Evolutionary conservation across 2,113 vertebrate genomes (phyloP).

Genomic region (Alligator mississippiensis): DNA sequence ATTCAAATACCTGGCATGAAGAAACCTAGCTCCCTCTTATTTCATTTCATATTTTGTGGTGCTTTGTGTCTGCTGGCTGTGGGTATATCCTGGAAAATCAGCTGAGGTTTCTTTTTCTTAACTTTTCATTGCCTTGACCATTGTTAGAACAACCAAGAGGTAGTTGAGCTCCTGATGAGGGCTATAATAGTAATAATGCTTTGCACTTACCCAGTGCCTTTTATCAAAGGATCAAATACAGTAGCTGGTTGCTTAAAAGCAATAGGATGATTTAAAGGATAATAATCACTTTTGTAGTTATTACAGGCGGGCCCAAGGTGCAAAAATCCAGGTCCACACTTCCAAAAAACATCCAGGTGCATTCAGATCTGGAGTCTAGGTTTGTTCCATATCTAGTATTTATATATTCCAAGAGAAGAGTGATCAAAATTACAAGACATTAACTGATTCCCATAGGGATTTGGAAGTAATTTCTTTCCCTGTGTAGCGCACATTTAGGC

Average conservation of each 20-base stretch:
- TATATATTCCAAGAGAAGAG: not conserved
- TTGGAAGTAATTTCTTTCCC: conserved; percentile 13
- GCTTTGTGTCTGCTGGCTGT: conserved; percentile 9
- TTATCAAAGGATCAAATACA: conserved; percentile 16
- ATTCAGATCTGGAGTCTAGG: not conserved
- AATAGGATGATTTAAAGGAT: conserved; percentile 16
- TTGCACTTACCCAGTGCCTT: not conserved
- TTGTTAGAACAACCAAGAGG: not conserved
- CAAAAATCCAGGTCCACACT: conserved; percentile 25
- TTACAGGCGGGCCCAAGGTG: not conserved
- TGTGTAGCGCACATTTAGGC: conserved; percentile 23
- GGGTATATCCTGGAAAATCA: not conserved
- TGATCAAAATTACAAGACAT: not conserved
- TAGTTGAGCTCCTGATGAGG: not conserved
- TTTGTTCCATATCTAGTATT: not conserved
- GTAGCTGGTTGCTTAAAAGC: not conserved
- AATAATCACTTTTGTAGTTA: not conserved
- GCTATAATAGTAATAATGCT: not conserved
- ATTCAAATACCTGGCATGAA: conserved; percentile 30
- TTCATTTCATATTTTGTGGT: not conserved
- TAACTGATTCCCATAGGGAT: not conserved
- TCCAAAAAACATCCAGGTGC: not conserved
- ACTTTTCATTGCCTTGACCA: conserved; percentile 1
- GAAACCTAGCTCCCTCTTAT: conserved; percentile 20
- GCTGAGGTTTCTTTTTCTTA: not conserved